A percentile compares a stretch with the other conserved stretches of the same genome.
Evolutionary conservation across 1,140 invertebrate genomes (phyloP).

Genomic region (Thalassaphorura encarpata): DNA sequence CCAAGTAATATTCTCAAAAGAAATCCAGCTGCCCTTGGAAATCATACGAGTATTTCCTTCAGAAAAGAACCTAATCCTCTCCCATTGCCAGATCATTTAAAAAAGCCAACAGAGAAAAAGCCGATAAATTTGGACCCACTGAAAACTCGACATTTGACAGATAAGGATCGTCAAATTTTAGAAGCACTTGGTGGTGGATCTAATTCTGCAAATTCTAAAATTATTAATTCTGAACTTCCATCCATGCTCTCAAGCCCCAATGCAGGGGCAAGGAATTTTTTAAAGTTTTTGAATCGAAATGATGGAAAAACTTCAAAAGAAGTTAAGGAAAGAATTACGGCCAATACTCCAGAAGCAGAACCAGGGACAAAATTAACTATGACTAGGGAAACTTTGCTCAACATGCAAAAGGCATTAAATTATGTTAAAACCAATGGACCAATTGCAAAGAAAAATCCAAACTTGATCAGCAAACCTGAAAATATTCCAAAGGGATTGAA

Average conservation of each 20-base stretch:
- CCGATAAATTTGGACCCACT: conserved; percentile 20
- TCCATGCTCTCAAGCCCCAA: neutral
- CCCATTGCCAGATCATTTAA: neutral
- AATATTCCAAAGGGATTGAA: neutral
- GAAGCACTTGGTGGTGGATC: neutral
- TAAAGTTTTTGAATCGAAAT: conserved; percentile 4
- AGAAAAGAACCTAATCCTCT: conserved; percentile 13
- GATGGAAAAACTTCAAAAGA: too few relatives aligned
- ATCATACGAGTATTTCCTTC: conserved; percentile 20
- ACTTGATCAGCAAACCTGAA: conserved; percentile 40
- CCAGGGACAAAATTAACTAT: neutral
- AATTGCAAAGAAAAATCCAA: conserved; percentile 56
- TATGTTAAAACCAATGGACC: conserved; percentile 53
- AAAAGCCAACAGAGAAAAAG: neutral
- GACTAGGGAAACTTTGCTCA: conserved; percentile 11
- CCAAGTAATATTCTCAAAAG: conserved; percentile 3
- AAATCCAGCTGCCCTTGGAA: conserved; percentile 17
- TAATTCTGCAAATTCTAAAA: neutral
- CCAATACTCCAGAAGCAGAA: neutral
- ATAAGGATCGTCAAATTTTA: conserved; percentile 7
- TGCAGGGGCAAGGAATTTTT: neutral
- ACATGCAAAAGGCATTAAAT: conserved; percentile 47
- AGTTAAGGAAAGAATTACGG: neutral
- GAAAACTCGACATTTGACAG: conserved; percentile 26
- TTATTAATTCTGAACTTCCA: neutral